These are phyloP conservation scores for Oscheius myriophilus DNA, from an alignment of 2,888 invertebrate genomes.

Conservation along the genomic window DNA sequence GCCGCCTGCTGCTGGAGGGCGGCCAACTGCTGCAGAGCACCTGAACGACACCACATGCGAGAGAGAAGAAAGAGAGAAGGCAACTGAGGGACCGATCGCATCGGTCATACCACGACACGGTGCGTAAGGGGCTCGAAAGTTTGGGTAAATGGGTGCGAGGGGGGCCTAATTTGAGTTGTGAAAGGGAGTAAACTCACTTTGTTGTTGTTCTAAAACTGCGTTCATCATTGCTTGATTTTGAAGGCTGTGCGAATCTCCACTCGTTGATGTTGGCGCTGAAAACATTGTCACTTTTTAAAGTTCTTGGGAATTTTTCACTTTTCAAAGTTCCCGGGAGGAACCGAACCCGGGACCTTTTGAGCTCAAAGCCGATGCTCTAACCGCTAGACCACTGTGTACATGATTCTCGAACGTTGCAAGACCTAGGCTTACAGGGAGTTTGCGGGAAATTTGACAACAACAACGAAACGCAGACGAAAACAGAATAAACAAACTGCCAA, in stretches of 20 bases:
- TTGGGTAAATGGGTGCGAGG: no score
- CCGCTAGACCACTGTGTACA: background rate
- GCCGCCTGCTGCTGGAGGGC: slow-evolving; percentile 53
- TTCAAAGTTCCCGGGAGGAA: no score
- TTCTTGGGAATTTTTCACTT: no score
- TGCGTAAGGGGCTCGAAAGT: no score
- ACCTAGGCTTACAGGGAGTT: no score
- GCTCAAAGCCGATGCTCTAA: background rate
- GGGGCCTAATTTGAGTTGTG: background rate
- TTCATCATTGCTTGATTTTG: slow-evolving; percentile 24
- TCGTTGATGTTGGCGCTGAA: slow-evolving; percentile 8
- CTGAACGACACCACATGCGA: slow-evolving; percentile 25
- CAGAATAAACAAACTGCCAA: no score
- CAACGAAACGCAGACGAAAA: no score
- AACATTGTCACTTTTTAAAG: background rate
- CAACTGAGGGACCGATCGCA: no score
- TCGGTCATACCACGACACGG: no score
- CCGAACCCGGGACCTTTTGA: background rate
- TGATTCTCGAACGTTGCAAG: no score
- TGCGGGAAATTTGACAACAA: no score
- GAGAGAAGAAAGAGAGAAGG: no score
- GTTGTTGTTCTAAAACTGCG: slow-evolving; percentile 39
- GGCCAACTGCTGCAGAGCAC: slow-evolving; percentile 42
- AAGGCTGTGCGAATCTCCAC: background rate
- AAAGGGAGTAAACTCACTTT: slow-evolving; percentile 34